A percentile compares a stretch with the other conserved stretches of the same genome.
Conservation (phyloP, 2,113 vertebrate species). For the Nansenia antarctica region DNA sequence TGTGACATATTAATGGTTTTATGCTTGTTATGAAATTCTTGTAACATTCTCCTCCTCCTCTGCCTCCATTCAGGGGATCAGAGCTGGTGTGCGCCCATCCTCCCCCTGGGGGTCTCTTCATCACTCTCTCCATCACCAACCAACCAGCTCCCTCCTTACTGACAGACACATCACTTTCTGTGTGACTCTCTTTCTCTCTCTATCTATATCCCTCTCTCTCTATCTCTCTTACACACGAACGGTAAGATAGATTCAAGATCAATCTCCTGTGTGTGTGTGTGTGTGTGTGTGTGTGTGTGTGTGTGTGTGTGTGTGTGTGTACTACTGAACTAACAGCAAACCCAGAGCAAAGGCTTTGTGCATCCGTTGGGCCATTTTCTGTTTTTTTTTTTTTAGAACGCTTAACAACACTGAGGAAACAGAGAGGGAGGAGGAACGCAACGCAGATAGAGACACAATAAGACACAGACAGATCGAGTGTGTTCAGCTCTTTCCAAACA, state of each 20-base stretch:
- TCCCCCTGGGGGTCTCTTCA: background rate
- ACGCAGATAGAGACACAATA: background rate
- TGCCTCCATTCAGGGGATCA: background rate
- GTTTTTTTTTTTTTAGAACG: too few relatives aligned
- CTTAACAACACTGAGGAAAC: background rate
- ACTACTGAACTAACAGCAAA: too few relatives aligned
- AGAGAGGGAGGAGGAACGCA: background rate
- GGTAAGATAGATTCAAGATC: background rate
- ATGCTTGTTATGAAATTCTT: constrained; percentile 53
- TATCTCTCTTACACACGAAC: background rate
- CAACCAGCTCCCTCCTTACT: background rate
- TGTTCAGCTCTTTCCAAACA: constrained; percentile 13
- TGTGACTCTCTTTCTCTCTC: background rate
- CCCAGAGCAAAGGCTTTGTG: too few relatives aligned
- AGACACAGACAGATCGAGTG: background rate
- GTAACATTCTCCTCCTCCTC: constrained; percentile 12
- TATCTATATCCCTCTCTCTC: background rate
- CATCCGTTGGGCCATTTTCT: too few relatives aligned
- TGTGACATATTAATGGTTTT: constrained; percentile 51
- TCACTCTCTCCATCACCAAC: background rate
- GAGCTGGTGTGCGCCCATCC: constrained; percentile 9
- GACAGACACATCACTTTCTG: background rate
- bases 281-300: too few relatives aligned
- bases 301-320: too few relatives aligned
- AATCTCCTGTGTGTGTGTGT: background rate